phyloP scores from a whole-genome alignment of 2,113 vertebrate genomes.

The Prolemur simus region DNA sequence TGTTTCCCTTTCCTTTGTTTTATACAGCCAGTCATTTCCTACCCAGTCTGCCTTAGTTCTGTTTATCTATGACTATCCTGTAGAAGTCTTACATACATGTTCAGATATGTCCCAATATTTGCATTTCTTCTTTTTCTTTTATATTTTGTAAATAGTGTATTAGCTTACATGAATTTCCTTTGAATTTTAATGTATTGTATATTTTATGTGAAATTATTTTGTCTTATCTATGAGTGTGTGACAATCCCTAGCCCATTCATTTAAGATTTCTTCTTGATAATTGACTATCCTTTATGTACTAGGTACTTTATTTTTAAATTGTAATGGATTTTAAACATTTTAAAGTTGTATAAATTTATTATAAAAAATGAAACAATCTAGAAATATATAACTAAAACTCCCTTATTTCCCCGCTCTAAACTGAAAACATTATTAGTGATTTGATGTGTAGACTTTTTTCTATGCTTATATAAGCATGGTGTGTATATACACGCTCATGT shows the following conservation, averaged over 20 bases:
- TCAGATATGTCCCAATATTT: neutral
- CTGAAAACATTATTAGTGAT: neutral
- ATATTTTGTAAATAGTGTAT: neutral
- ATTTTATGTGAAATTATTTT: neutral
- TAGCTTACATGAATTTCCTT: neutral
- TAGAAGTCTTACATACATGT: neutral
- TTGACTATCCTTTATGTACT: neutral
- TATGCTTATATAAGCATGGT: neutral
- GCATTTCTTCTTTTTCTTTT: neutral
- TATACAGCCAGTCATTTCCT: neutral
- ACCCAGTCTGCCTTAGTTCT: neutral
- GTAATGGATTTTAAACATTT: constrained; percentile 25
- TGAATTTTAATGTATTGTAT: neutral
- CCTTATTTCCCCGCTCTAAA: neutral
- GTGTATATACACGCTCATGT: neutral
- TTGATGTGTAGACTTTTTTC: constrained; percentile 35
- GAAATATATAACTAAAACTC: neutral
- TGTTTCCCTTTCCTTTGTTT: neutral
- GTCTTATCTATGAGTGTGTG: neutral
- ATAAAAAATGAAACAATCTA: neutral
- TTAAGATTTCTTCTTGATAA: neutral
- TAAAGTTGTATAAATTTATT: neutral
- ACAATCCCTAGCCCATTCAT: neutral
- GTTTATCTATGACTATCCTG: neutral
- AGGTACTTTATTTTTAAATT: neutral